phyloP scores from a whole-genome alignment of 2,113 vertebrate species.

The Zootoca vivipara region DNA sequence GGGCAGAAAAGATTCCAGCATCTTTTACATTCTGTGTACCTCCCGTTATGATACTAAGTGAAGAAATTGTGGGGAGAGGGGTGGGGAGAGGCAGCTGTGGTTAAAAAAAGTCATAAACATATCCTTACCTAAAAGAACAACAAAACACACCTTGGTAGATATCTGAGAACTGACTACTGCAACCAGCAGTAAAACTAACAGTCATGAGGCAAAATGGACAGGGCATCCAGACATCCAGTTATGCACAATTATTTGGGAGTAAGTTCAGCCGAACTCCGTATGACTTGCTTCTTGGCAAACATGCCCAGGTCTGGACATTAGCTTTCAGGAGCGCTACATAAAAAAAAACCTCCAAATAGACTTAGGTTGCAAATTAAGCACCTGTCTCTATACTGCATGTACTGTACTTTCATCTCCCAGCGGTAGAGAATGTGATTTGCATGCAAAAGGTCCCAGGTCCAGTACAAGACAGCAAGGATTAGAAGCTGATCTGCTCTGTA shows the following conservation, averaged over 20 bases:
- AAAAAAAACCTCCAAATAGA: neutral
- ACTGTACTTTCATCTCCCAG: neutral
- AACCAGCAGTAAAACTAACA: conserved; percentile 32
- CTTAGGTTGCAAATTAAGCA: neutral
- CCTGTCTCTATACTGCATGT: neutral
- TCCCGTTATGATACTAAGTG: conserved; percentile 51
- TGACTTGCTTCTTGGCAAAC: neutral
- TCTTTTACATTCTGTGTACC: conserved; percentile 47
- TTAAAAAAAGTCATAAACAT: conserved; percentile 48
- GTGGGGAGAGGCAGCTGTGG: neutral
- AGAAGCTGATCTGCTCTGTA: neutral
- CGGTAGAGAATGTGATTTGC: neutral
- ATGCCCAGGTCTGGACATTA: neutral
- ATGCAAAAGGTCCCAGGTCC: neutral
- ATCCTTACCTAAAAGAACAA: conserved; percentile 53
- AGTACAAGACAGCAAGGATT: neutral
- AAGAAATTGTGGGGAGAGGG: neutral
- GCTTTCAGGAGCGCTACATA: neutral
- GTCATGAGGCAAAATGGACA: conserved; percentile 4
- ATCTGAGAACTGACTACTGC: conserved; percentile 47
- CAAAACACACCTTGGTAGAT: conserved; percentile 30
- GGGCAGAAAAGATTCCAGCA: conserved; percentile 55
- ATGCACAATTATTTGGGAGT: neutral
- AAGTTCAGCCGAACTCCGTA: neutral
- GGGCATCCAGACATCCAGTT: conserved; percentile 19